Conservation (phyloP, 2,113 vertebrate species). For the Daubentonia madagascariensis region DNA sequence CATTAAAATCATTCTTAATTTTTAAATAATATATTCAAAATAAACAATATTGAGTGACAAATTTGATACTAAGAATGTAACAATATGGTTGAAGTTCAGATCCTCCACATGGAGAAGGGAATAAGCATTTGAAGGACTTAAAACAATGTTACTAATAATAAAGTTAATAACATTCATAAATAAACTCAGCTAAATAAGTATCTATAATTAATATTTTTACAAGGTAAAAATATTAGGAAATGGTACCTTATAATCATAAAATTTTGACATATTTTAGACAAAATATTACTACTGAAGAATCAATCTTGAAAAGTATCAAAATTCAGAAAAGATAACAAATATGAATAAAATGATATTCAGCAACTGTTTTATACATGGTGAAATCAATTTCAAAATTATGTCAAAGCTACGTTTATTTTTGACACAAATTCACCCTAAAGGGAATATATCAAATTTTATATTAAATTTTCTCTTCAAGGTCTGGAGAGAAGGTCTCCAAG, state of each 20-base stretch:
- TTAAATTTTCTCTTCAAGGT: neutral
- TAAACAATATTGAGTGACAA: neutral
- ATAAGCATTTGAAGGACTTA: neutral
- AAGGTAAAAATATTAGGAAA: neutral
- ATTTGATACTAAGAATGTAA: neutral
- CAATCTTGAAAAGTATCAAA: neutral
- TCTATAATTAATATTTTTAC: neutral
- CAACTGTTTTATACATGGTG: neutral
- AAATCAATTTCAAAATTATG: neutral
- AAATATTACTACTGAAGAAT: neutral
- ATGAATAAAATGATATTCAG: neutral
- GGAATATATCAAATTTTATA: neutral
- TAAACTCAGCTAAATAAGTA: neutral
- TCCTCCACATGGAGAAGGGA: neutral
- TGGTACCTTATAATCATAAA: neutral
- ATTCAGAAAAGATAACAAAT: neutral
- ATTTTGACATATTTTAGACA: neutral
- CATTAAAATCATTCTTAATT: neutral
- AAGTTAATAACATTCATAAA: neutral
- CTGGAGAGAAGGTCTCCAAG: neutral
- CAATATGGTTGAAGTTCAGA: neutral
- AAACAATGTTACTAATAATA: neutral
- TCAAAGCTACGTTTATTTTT: neutral
- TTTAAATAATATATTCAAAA: neutral
- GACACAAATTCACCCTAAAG: neutral